Evolutionary conservation across 2,113 vertebrate genomes (phyloP).

Genomic region (Podiceps cristatus): DNA sequence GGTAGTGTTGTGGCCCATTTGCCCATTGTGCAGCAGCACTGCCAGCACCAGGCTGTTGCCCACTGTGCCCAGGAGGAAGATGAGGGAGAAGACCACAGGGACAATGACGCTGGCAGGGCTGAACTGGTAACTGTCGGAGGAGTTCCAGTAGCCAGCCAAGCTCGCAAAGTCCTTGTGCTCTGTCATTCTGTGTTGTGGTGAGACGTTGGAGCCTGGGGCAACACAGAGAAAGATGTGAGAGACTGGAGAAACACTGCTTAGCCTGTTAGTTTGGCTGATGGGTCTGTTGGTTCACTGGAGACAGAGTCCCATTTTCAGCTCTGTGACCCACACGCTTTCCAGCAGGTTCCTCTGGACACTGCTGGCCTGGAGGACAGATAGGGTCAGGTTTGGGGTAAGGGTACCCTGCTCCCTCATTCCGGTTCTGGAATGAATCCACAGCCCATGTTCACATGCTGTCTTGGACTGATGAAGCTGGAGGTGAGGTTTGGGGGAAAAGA

Average conservation of each 20-base stretch:
- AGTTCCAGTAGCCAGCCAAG: constrained; percentile 74
- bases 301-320: background rate
- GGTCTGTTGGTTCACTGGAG: background rate
- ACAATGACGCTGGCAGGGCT: constrained; percentile 86
- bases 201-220: background rate
- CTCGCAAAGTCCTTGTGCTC: constrained; percentile 82
- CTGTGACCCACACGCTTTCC: background rate
- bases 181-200: constrained; percentile 69
- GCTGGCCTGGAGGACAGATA: background rate
- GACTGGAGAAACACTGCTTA: background rate
- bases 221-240: background rate
- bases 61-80: constrained; percentile 86
- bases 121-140: constrained; percentile 81
- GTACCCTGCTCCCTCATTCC: background rate
- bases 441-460: background rate
- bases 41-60: constrained; percentile 89
- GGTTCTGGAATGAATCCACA: background rate
- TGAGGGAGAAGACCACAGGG: constrained; percentile 88
- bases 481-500: background rate
- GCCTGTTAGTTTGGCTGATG: background rate
- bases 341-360: background rate
- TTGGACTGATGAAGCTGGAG: background rate
- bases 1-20: constrained; percentile 87
- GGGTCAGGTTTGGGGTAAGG: background rate
- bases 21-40: constrained; percentile 84